Evolutionary conservation across 92 coral and sea anemone species (phyloP).

Genomic region (Plumapathes pennacea): DNA sequence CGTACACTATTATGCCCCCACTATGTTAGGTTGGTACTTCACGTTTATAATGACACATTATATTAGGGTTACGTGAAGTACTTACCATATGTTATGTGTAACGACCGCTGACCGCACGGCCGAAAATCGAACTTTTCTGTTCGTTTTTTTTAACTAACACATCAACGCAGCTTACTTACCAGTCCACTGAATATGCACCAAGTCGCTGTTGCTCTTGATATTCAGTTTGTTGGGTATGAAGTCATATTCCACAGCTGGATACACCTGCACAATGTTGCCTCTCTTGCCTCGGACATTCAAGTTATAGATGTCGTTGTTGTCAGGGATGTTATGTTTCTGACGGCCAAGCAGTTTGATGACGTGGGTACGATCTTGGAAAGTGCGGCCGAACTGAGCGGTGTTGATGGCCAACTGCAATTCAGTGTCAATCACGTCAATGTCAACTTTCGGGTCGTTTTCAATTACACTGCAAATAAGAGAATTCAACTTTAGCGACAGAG

Average conservation of each 20-base stretch:
- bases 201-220: constrained; percentile 28
- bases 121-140: too few species aligned
- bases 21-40: too few species aligned
- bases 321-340: constrained; percentile 38
- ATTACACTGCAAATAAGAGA: constrained; percentile 17
- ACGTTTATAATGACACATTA: too few species aligned
- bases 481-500: too few species aligned
- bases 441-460: constrained; percentile 82
- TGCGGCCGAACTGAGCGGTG: constrained; percentile 95
- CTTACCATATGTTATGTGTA: too few species aligned
- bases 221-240: constrained; percentile 48
- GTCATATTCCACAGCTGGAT: constrained; percentile 55
- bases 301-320: constrained; percentile 64
- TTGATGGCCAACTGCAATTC: constrained; percentile 89
- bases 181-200: constrained; percentile 96
- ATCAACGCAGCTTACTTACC: constrained; percentile 55
- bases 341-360: constrained; percentile 66
- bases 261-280: constrained; percentile 45
- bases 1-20: too few species aligned
- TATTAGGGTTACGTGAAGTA: too few species aligned
- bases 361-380: constrained; percentile 96
- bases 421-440: constrained; percentile 74
- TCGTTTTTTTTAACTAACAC: too few species aligned
- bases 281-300: constrained; percentile 80
- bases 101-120: too few species aligned